These are phyloP conservation scores for Hirudinaria manillensis DNA, from an alignment of 2,888 invertebrate species.

Conservation along the genomic window DNA sequence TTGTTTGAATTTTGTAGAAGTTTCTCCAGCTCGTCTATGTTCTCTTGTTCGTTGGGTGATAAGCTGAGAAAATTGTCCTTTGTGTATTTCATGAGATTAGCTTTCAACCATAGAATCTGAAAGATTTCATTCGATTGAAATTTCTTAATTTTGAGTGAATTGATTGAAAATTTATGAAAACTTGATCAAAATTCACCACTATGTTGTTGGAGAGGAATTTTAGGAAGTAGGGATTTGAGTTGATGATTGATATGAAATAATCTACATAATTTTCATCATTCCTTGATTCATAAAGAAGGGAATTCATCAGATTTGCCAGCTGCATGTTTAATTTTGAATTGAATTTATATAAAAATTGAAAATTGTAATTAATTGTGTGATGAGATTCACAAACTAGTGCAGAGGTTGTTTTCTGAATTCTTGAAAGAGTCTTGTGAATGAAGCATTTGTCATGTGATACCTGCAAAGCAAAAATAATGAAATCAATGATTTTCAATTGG, in stretches of 20 bases:
- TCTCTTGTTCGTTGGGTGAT: background rate
- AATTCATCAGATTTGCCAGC: background rate
- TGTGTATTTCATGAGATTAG: background rate
- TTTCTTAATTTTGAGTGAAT: too few species aligned
- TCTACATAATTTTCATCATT: background rate
- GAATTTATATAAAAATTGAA: too few species aligned
- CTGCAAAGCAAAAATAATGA: background rate
- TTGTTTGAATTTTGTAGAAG: background rate
- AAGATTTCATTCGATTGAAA: background rate
- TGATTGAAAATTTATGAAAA: background rate
- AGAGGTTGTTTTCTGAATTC: background rate
- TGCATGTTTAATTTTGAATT: background rate
- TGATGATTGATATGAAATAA: background rate
- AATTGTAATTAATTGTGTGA: too few species aligned
- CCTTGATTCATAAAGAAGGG: background rate
- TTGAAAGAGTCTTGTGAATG: conserved; percentile 9
- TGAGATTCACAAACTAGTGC: background rate
- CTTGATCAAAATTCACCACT: background rate
- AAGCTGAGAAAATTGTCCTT: background rate
- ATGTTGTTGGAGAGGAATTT: background rate
- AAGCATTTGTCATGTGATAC: background rate
- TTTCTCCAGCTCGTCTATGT: background rate
- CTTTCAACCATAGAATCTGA: background rate
- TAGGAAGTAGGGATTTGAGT: conserved; percentile 1
- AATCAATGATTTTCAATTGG: too few species aligned